Evolutionary conservation across 2,888 invertebrate species (phyloP), one percentile per base, ranked within the genome.

Genomic region (Drosophila paranaensis): DNA sequence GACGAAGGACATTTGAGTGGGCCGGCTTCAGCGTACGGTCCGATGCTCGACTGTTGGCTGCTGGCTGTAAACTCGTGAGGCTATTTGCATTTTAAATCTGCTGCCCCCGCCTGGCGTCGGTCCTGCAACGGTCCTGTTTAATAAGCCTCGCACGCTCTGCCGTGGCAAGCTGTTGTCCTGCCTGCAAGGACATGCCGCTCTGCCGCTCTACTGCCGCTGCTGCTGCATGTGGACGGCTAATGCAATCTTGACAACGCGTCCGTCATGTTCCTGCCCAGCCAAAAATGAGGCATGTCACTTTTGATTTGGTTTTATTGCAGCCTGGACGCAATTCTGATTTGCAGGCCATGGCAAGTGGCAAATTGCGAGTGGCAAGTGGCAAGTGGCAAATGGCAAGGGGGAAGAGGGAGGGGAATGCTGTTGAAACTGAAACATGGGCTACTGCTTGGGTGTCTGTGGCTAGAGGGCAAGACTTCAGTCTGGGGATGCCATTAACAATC

Each of bases 211-310:
- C 14, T 27, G 27, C 14, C 9, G 20, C 25, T 46, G 61, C 45
- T 53, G 81, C 53, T 35, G 46, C 53, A 79, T 60, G 60, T 20
- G 20, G 20, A 20, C 42, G 81, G 69, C 75, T 84, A 89, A 84
- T 87, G 84, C 84, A 89, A 84, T 84, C 89, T 87, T 84, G 89
- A 84, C 89, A 76, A 86, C 43, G 84, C 74, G 77, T 37, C 64
- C 27, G 67, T 42, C 77, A 60, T 71, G 65, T 64, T 60, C 67
- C 20, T 50, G 72, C 55, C 57, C 74, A 74, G 62, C 88, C 82
- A 72, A 84, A 89, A 84, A 84, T 89, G 89, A 88, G 89, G 82
- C 84, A 76, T 81, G 89, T 84, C 84, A 81, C 84, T 87, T 84
- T 84, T 89, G 88, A 84, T 87, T 84, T 67, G 84, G 76, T 82